These are phyloP conservation scores for Naja naja DNA, from an alignment of 2,113 vertebrate genomes.

Conservation along the genomic window DNA sequence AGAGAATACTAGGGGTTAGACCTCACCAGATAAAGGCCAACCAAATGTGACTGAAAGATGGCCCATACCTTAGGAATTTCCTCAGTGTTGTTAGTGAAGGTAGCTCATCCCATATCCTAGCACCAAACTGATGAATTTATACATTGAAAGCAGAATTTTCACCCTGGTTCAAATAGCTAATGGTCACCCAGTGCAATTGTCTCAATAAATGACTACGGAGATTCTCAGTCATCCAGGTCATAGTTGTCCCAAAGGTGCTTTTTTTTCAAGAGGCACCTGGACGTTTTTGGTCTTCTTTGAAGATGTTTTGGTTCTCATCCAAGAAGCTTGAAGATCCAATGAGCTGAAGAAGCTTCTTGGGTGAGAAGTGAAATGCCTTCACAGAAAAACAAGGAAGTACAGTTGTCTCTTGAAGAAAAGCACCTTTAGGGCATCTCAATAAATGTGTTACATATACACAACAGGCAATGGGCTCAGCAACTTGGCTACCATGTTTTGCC, in stretches of 20 bases:
- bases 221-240: no score
- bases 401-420: no score
- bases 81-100: neutral
- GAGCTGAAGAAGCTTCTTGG: no score
- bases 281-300: no score
- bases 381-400: no score
- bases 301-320: no score
- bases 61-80: neutral
- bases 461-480: neutral
- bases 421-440: neutral
- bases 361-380: no score
- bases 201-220: no score
- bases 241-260: no score
- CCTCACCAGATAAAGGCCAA: neutral
- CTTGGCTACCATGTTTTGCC: neutral
- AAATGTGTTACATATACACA: neutral
- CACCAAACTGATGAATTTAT: neutral
- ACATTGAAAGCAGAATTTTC: neutral
- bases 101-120: neutral
- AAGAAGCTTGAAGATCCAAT: no score
- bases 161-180: neutral
- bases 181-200: neutral
- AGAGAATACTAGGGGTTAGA: neutral
- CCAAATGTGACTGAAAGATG: neutral
- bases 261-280: no score